Conservation (phyloP, 2,113 vertebrate species). For the human (Homo sapiens) region GRCh38 chr3:72962001-72962500, state of each 20-base stretch:
- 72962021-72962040: not conserved
- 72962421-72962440: not conserved
- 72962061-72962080: not conserved
- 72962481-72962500: not conserved
- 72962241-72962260: not conserved
- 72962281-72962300: not conserved
- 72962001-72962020: not conserved
- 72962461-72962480: not conserved
- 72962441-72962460: not conserved
- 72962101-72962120: not conserved
- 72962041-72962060: not conserved
- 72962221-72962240: not conserved
- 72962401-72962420: not conserved
- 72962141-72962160: not conserved
- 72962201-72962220: not conserved
- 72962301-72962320: not conserved
- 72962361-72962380: not conserved
- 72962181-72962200: not conserved
- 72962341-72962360: not conserved
- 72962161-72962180: not conserved
- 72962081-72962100: not conserved
- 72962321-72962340: not conserved
- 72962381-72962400: not conserved
- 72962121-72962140: not conserved
- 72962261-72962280: not conserved